These are phyloP conservation scores for Rhinophrynus dorsalis DNA, from an alignment of 2,797 vertebrate species.

Conservation along the genomic window DNA sequence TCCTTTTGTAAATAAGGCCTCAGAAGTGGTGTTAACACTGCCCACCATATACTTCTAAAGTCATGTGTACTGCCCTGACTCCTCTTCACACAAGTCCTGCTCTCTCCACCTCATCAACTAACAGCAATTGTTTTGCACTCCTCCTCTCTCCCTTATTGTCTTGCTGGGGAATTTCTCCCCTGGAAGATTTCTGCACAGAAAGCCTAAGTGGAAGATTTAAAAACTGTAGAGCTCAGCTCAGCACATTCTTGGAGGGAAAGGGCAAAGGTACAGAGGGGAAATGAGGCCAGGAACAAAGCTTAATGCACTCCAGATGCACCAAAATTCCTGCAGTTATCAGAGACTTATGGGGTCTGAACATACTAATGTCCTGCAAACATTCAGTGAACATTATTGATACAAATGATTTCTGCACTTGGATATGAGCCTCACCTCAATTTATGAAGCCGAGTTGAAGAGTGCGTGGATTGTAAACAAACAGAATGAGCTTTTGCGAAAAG, in stretches of 20 bases:
- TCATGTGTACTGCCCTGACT: no score
- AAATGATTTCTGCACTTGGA: no score
- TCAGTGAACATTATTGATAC: no score
- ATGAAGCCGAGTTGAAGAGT: no score
- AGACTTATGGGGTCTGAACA: not conserved
- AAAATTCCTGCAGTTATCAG: constrained; percentile 16
- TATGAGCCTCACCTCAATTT: no score
- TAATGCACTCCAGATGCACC: constrained; percentile 41
- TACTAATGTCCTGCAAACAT: no score
- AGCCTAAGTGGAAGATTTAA: constrained; percentile 27
- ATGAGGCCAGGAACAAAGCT: constrained; percentile 32
- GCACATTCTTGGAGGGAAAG: constrained; percentile 41
- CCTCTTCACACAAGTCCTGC: no score
- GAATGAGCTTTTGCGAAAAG: no score
- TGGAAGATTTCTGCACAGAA: constrained; percentile 4
- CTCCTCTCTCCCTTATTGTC: not conserved
- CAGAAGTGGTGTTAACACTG: no score
- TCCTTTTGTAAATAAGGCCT: no score
- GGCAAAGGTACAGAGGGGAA: constrained; percentile 43
- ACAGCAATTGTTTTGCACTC: not conserved
- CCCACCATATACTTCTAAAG: no score
- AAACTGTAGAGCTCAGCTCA: constrained; percentile 29
- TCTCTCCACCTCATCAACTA: not conserved
- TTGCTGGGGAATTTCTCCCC: constrained; percentile 32
- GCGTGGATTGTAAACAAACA: no score